Percentiles rank a stretch among this genome's conserved stretches.
Evolutionary conservation across 2,797 vertebrate genomes (phyloP).

Genomic region (Gymnocypris eckloni): DNA sequence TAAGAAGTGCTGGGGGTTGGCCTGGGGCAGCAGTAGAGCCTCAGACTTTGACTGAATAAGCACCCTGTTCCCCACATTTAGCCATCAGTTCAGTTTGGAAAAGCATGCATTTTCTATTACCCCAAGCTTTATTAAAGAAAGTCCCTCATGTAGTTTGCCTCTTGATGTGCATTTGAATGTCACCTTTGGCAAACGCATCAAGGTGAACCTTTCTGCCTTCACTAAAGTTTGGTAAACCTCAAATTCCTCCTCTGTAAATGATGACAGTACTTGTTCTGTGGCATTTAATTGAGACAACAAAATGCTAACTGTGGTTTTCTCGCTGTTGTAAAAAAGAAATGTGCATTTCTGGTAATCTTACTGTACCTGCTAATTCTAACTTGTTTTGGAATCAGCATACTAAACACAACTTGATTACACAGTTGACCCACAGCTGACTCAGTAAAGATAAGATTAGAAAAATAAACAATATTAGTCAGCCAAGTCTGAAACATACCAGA

Average conservation of each 20-base stretch:
- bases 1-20: conserved; percentile 66
- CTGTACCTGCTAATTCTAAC: neutral
- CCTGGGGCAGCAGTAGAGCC: conserved; percentile 63
- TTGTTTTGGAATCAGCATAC: neutral
- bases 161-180: conserved; percentile 35
- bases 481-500: conserved; percentile 31
- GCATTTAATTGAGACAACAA: neutral
- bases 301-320: neutral
- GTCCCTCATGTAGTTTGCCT: conserved; percentile 43
- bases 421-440: conserved; percentile 1
- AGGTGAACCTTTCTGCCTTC: neutral
- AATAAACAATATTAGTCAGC: conserved; percentile 17
- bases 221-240: conserved; percentile 27
- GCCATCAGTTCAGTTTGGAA: conserved; percentile 61
- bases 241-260: conserved; percentile 26
- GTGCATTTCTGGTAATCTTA: neutral
- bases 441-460: conserved; percentile 23
- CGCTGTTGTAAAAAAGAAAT: neutral
- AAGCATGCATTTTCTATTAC: conserved; percentile 54
- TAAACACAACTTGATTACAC: neutral
- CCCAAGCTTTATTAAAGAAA: conserved; percentile 49
- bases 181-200: conserved; percentile 34
- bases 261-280: conserved; percentile 14
- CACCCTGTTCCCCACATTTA: conserved; percentile 65
- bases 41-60: conserved; percentile 64